Base-by-base conservation (phyloP, 2,888 invertebrate species). In the Octonoba sinensis region DNA sequence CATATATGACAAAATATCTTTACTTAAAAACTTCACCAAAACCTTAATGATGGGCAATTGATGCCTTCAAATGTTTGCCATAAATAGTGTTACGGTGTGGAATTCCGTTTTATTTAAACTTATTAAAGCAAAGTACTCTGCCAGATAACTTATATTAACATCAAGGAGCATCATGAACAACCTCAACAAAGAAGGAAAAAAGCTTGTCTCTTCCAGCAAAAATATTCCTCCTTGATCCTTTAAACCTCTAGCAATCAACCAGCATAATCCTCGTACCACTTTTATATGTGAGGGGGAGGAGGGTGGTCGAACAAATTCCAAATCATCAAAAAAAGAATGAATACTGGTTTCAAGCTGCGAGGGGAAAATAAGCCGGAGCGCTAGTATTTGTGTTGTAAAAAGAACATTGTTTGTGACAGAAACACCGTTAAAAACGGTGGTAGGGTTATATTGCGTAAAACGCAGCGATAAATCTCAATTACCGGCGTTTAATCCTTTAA, bases 381-480 rank as follows among this genome's bases (percentile, higher is more conserved):
- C 36, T 36, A 6, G 36, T 36, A 36, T 36, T 36, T 36, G 36
- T 36, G n/a, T 27, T 18, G 47, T 20, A 59, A 57, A 56, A 47
- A 64, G 20, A 65, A 74, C 66, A 57, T 74, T 74, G 66, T 74
- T 66, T 74, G 74, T 66, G 74, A 74, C 65, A 74, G 57, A 66
- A 24, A 27, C 70, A 49, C 66, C 56, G 74, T 57, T 47, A 66
- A 24, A 49, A 73, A 24, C 54, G 70, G n/a, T n/a, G 27, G 49
- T 36, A 46, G 36, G 13, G n/a, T 24, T 22, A 16, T 67, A 75
- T 51, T 67, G 49, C 51, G 47, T 64, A 64, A 64, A 73, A 62
- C 56, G 56, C n/a, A 22, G 51, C 44, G 67, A 75, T 75, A 75
- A 75, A 75, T 75, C 75, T 75, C 75, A 75, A 75, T 75, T 75